Base-by-base conservation (phyloP, 2,113 vertebrate genomes). In the Vulpes ferrilata region DNA sequence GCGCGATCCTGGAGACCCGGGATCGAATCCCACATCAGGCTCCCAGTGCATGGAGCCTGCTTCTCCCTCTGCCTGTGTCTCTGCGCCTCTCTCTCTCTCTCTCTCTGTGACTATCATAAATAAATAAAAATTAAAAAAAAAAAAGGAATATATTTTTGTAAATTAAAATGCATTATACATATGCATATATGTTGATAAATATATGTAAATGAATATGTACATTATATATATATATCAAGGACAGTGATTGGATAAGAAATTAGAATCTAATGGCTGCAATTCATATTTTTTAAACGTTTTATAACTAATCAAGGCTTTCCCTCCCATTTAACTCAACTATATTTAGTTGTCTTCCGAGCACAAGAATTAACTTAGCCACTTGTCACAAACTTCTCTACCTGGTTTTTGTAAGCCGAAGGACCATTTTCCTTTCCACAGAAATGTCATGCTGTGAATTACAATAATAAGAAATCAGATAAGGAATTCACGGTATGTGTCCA, bases 231-330 rank as follows among this genome's bases (percentile, higher is more conserved):
- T 20, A 60, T 91, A 60, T 86, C 67, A 64, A 86, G 23, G 23
- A 55, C 6, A 94, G 11, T 60, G 51, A 73, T 85, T 94, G 1
- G 30, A 76, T 27, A 87, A 81, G 2, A 93, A 89, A 60, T 79
- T 83, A 17, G 73, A 82, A 80, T 88, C 48, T 51, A 90, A 64
- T 57, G 3, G 2, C 78, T 30, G 38, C 3, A 55, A 48, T 67
- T 89, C n/a, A 60, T 51, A 84, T 25, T 96, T 96, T 93, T 80
- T 20, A 30, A 67, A 79, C 5, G n/a, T 82, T 19, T 91, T 80
- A 27, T n/a, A 81, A 69, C 60, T 91, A 86, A 22, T 85, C 13
- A 43, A 57, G 1, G 4, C 8, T 65, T 12, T 95, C 19, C 35
- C 30, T 69, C 5, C 35, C 12, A 43, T 81, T 82, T 69, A 86